Evolutionary conservation across 2,888 invertebrate species (phyloP).

Genomic region (Zaprionus lineosus): DNA sequence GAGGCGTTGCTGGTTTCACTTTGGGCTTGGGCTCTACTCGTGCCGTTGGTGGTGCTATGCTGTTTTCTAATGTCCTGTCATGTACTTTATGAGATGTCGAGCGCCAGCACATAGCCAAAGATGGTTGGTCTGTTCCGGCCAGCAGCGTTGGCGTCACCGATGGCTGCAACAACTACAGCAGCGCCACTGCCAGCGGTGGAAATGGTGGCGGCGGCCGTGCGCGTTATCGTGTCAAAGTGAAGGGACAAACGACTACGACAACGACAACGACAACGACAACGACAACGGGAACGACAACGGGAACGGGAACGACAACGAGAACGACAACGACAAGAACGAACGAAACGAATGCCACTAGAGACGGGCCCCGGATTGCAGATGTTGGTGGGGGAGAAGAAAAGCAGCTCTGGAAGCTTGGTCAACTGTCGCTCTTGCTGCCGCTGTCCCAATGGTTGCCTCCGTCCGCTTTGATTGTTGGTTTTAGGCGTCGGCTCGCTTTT

Average conservation of each 20-base stretch:
- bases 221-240: conserved; percentile 78
- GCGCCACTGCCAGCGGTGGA: conserved; percentile 9
- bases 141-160: conserved; percentile 12
- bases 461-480: conserved; percentile 60
- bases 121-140: conserved; percentile 56
- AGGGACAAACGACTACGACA: conserved; percentile 71
- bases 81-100: conserved; percentile 79
- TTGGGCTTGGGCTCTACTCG: conserved; percentile 40
- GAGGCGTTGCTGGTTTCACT: conserved; percentile 59
- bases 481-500: conserved; percentile 58
- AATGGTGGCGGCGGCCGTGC: conserved; percentile 47
- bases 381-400: too few species aligned
- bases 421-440: conserved; percentile 26
- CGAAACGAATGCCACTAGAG: conserved; percentile 47
- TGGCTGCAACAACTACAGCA: conserved; percentile 2
- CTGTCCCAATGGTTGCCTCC: conserved; percentile 9
- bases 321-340: conserved; percentile 58
- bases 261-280: conserved; percentile 44
- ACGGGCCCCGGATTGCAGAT: conserved; percentile 9
- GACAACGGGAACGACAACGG: conserved; percentile 36
- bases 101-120: conserved; percentile 74
- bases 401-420: conserved; percentile 50
- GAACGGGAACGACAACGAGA: conserved; percentile 52
- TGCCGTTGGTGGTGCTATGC: conserved; percentile 44
- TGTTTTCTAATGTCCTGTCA: conserved; percentile 78